phyloP scores from a whole-genome alignment of 2,797 vertebrate genomes.

The Enteromius viviparus region DNA sequence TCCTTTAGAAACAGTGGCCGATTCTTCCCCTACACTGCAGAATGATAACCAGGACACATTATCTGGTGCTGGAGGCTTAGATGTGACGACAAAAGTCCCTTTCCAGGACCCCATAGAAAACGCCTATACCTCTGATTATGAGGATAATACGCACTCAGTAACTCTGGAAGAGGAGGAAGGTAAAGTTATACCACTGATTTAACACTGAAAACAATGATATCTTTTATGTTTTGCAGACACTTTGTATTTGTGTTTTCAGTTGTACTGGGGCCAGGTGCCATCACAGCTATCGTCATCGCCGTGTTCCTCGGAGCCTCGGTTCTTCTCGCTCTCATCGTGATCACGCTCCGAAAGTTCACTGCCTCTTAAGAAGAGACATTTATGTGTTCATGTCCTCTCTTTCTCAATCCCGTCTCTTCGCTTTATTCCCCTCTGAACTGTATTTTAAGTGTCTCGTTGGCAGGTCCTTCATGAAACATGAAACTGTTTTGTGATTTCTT shows the following conservation, averaged over 20 bases:
- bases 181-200: conserved; percentile 54
- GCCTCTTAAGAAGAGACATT: conserved; percentile 77
- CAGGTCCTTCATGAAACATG: conserved; percentile 6
- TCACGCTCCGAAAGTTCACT: conserved; percentile 93
- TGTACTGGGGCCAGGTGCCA: conserved; percentile 90
- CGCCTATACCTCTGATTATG: conserved; percentile 73
- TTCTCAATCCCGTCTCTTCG: background rate
- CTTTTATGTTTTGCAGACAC: background rate
- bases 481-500: background rate
- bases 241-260: conserved; percentile 71
- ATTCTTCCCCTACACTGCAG: conserved; percentile 77
- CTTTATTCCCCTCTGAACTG: background rate
- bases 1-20: conserved; percentile 75
- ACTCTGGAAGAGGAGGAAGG: conserved; percentile 76
- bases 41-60: conserved; percentile 87
- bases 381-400: background rate
- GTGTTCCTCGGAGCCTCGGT: conserved; percentile 94
- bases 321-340: conserved; percentile 91
- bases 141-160: conserved; percentile 79
- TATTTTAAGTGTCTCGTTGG: background rate
- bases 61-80: conserved; percentile 83
- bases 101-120: conserved; percentile 66
- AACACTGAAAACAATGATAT: background rate
- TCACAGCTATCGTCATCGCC: conserved; percentile 94
- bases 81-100: conserved; percentile 76